Evolutionary conservation across 92 coral and sea anemone genomes (phyloP).

Genomic region (Blastomussa wellsi): DNA sequence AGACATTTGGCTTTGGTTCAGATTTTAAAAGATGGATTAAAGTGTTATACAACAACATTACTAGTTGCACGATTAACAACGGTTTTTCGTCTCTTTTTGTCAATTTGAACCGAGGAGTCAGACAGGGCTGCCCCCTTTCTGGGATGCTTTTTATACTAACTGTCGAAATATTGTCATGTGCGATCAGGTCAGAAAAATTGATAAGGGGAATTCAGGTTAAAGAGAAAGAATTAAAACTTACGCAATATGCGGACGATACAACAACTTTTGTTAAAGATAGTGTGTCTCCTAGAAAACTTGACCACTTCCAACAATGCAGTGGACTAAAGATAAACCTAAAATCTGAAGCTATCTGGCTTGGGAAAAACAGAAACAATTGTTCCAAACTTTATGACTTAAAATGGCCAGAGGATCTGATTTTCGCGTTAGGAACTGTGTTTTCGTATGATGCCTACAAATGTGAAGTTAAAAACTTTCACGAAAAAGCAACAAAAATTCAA

Average conservation of each 20-base stretch:
- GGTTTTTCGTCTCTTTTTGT: not conserved
- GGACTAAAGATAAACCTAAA: constrained; percentile 13
- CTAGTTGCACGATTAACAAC: not conserved
- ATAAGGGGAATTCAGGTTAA: not conserved
- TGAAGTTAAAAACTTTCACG: too few species aligned
- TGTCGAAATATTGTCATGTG: not conserved
- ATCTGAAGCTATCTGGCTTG: constrained; percentile 29
- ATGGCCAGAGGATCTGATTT: too few species aligned
- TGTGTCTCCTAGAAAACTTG: not conserved
- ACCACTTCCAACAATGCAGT: constrained; percentile 2
- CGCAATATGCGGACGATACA: not conserved
- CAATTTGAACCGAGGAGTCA: not conserved
- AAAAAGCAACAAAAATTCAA: too few species aligned
- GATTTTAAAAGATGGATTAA: not conserved
- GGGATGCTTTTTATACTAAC: not conserved
- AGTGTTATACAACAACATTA: not conserved
- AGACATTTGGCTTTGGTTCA: not conserved
- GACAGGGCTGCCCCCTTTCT: not conserved
- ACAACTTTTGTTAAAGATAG: not conserved
- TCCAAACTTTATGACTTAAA: too few species aligned
- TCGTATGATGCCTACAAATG: too few species aligned
- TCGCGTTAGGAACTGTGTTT: too few species aligned
- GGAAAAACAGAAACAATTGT: too few species aligned
- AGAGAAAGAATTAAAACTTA: not conserved
- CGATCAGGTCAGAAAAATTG: not conserved